Base-by-base conservation (phyloP, 2,113 vertebrate genomes). In the Pandion haliaetus region DNA sequence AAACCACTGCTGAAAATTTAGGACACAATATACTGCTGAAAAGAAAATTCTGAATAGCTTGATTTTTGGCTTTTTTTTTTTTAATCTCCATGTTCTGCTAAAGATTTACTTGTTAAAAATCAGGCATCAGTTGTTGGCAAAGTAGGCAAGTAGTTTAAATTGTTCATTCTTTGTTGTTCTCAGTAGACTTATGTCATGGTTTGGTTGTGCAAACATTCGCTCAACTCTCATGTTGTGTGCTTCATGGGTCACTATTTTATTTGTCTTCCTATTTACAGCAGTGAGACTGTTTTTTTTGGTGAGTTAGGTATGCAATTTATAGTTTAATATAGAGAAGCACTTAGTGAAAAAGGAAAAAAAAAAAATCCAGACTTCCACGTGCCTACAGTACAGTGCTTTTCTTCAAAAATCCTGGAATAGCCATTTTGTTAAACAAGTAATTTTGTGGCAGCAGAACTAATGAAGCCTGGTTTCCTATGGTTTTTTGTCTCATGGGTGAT, bases 401-500 rank as follows among this genome's bases (percentile, higher is more conserved):
- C 78, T 90, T 94, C 32, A 90, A 63, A 84, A 82, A 77, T 77
- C 57, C 82, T 93, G 84, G 59, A 95, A 87, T 49, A 91, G 50
- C 59, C 69, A 82, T 90, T 94, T 93, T 82, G 67, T 94, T 84
- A 88, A 95, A 89, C 70, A 82, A 92, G 82, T 57, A 58, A 49
- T 95, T 81, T 86, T 88, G 90, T 92, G 89, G 78, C 66, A 93
- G 92, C 88, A 94, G 79, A 93, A 72, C 61, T 92, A 97, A 97
- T 91, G 96, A 92, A 92, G 88, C 80, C 86, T 93, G 54, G 84
- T 91, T 97, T 96, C 87, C 95, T 97, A 96, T 88, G 71, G 40
- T 47, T 93, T 96, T 96, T 86, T 93, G 88, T 97, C 94, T 97
- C 94, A 95, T 93, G 96, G 96, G 87, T 97, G 96, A 96, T 91